phyloP scores from a whole-genome alignment of 1,140 invertebrate genomes.

The Drosophila nigrodunni region DNA sequence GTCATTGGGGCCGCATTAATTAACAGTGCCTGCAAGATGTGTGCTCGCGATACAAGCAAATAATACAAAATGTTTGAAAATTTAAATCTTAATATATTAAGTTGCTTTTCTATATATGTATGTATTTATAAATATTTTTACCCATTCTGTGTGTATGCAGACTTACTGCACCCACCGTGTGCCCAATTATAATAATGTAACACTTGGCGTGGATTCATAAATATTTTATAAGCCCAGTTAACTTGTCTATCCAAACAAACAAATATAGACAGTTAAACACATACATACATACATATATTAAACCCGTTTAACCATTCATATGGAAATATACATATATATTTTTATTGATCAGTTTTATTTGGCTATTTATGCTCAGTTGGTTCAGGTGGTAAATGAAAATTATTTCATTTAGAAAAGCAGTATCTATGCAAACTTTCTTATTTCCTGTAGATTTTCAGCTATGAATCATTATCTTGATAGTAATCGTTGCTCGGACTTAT shows the following conservation, averaged over 20 bases:
- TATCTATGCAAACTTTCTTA: background rate
- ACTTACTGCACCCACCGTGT: constrained; percentile 32
- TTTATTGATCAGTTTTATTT: background rate
- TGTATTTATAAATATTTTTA: background rate
- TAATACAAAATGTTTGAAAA: background rate
- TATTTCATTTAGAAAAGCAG: background rate
- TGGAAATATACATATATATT: background rate
- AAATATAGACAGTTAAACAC: constrained; percentile 31
- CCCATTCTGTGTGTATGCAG: background rate
- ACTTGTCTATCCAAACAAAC: background rate
- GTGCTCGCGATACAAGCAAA: background rate
- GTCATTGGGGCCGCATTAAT: constrained; percentile 44
- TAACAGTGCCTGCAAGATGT: constrained; percentile 22
- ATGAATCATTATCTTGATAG: constrained; percentile 9
- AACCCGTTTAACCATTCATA: background rate
- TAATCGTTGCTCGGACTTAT: background rate
- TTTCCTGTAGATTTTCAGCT: background rate
- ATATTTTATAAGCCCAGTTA: constrained; percentile 61
- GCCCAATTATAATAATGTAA: constrained; percentile 67
- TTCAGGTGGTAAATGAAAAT: background rate
- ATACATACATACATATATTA: constrained; percentile 22
- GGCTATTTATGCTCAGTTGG: background rate
- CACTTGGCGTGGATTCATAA: constrained; percentile 50
- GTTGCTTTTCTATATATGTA: background rate
- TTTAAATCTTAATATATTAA: background rate